Base-by-base conservation (phyloP, 2,888 invertebrate species). In the Eulithis prunata region DNA sequence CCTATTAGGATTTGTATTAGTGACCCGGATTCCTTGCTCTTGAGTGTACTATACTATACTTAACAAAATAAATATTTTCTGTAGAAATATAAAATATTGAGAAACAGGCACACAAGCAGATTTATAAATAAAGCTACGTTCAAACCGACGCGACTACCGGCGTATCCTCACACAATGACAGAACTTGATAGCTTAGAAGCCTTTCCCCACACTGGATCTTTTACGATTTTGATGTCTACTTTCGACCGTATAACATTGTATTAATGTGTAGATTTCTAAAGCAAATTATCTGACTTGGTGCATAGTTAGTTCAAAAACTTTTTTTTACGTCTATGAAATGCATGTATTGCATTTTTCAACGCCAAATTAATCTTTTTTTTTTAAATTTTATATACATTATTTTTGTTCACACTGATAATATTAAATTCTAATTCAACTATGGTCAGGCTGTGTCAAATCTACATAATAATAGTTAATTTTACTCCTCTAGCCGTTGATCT, bases 341-440 rank as follows among this genome's bases (percentile, higher is more conserved):
- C n/a, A 8, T 4, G 10, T 10, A 32, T 52, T 56, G 56, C 45
- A 45, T 3, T 56, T 43, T 45, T 56, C 21, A 21, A 45, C 45
- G 46, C 13, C 13, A 55, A 21, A 41, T 46, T 46, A 32, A 13
- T 12, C 4, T 36, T 57, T 57, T 57, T 46, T 46, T 46, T 47
- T 14, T 2, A 2, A n/a, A 47, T 57, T 57, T 56, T 56, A 3
- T 8, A n/a, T 47, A 46, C 4, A 10, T 21, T 49, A 57, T 36
- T 52, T 59, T 32, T 38, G 32, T 59, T 59, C 11, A 46, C 13
- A 32, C 46, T 57, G 28, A 5, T 32, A 36, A 46, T 57, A 32
- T 32, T 56, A 13, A 45, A 46, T 28, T 56, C 46, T 13, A 53
- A n/a, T 36, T 12, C n/a, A 36, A 36, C 53, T 57, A 57, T 28